Conservation (phyloP, 2,888 invertebrate species). For the Stenotaenia linearis region DNA sequence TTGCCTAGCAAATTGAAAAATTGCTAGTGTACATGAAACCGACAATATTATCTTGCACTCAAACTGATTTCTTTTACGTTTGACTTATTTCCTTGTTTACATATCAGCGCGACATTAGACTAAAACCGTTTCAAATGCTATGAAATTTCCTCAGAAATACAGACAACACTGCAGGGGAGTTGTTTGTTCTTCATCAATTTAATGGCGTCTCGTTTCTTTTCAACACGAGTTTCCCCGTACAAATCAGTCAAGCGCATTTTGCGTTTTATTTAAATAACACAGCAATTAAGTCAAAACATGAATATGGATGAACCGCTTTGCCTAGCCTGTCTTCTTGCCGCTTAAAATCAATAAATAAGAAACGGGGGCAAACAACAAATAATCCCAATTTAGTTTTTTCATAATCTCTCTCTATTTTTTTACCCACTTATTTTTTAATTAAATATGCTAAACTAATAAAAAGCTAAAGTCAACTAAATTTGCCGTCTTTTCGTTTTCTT, state of each 20-base stretch:
- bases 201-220: not conserved
- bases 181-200: not conserved
- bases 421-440: not conserved
- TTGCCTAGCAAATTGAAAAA: not conserved
- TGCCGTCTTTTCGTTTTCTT: too few species aligned
- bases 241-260: not conserved
- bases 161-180: not conserved
- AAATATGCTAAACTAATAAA: not conserved
- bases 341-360: not conserved
- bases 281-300: not conserved
- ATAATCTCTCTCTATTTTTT: not conserved
- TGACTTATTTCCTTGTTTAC: not conserved
- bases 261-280: not conserved
- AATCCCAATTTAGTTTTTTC: not conserved
- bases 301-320: slow-evolving; percentile 4
- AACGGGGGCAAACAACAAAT: not conserved
- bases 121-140: not conserved
- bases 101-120: not conserved
- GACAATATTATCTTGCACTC: not conserved
- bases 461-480: not conserved
- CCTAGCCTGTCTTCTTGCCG: not conserved
- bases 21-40: not conserved
- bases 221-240: not conserved
- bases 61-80: not conserved
- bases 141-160: not conserved